Evolutionary conservation across 2,797 vertebrate species (phyloP).

Genomic region (Antrozous pallidus): DNA sequence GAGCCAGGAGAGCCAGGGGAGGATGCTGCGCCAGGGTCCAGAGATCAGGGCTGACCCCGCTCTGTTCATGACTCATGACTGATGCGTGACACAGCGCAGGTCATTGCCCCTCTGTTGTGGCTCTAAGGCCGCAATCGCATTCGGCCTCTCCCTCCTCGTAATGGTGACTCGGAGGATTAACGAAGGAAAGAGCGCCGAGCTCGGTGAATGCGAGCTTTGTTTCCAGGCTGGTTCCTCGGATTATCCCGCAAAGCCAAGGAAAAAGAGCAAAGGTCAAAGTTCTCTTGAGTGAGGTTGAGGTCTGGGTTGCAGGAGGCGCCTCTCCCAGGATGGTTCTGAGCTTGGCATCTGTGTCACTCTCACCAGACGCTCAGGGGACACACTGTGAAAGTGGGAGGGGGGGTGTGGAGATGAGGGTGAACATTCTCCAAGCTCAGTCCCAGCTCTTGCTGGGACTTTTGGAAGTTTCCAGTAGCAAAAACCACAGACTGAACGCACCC

Average conservation of each 20-base stretch:
- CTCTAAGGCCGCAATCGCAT: not conserved
- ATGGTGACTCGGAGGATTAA: not conserved
- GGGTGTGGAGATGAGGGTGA: fast-evolving
- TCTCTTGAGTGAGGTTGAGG: not conserved
- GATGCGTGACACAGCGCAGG: not conserved
- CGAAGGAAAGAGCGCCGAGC: not conserved
- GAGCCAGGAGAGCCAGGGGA: too few relatives aligned
- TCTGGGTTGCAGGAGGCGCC: not conserved
- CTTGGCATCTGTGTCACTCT: fast-evolving
- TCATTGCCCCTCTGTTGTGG: not conserved
- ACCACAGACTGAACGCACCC: fast-evolving
- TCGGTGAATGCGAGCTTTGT: not conserved
- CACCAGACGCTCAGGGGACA: not conserved
- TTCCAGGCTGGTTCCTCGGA: not conserved
- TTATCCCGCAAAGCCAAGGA: not conserved
- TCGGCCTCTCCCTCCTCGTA: not conserved
- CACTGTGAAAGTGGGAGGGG: not conserved
- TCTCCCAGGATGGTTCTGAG: not conserved
- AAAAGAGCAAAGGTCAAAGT: not conserved
- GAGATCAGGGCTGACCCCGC: not conserved
- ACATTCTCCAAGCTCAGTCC: not conserved
- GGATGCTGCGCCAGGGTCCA: not conserved
- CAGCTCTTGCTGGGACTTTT: not conserved
- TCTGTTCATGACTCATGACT: not conserved
- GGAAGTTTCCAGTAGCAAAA: not conserved